phyloP scores from a whole-genome alignment of 2,888 invertebrate species.

The Eurytoma adleriae region DNA sequence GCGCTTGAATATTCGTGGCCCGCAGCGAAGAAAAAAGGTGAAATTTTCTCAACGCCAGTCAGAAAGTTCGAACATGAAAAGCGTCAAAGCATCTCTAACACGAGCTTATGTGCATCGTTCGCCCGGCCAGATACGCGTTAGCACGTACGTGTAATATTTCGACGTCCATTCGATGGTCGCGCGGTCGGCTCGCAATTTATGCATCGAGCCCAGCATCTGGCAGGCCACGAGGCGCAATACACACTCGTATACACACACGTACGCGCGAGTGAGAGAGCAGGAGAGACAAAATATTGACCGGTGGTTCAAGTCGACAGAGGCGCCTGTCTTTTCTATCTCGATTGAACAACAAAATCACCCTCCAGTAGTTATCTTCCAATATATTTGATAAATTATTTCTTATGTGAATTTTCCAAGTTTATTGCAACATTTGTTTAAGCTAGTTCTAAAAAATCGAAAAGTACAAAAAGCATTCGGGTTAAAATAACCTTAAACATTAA shows the following conservation, averaged over 20 bases:
- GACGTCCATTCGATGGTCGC: slow-evolving; percentile 13
- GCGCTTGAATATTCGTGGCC: background rate
- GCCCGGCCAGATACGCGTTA: background rate
- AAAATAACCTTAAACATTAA: too few species aligned
- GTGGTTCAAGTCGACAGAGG: slow-evolving; percentile 30
- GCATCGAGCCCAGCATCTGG: slow-evolving; percentile 19
- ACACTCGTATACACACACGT: background rate
- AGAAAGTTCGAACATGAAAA: background rate
- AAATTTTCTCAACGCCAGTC: too few species aligned
- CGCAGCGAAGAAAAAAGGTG: background rate
- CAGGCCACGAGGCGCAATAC: slow-evolving; percentile 5
- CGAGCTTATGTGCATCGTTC: background rate
- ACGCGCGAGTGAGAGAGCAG: background rate
- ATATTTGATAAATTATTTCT: too few species aligned
- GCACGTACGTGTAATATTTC: slow-evolving; percentile 29
- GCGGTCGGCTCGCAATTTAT: slow-evolving; percentile 41
- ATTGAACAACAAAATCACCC: slow-evolving; percentile 5
- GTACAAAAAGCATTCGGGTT: too few species aligned
- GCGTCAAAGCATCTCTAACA: background rate
- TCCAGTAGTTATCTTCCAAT: too few species aligned
- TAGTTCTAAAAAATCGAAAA: too few species aligned
- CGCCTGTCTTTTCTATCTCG: background rate
- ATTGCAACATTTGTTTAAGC: too few species aligned
- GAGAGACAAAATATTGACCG: slow-evolving; percentile 33
- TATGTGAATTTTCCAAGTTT: too few species aligned